Evolutionary conservation across 2,888 invertebrate species (phyloP).

Genomic region (Merodon equestris): DNA sequence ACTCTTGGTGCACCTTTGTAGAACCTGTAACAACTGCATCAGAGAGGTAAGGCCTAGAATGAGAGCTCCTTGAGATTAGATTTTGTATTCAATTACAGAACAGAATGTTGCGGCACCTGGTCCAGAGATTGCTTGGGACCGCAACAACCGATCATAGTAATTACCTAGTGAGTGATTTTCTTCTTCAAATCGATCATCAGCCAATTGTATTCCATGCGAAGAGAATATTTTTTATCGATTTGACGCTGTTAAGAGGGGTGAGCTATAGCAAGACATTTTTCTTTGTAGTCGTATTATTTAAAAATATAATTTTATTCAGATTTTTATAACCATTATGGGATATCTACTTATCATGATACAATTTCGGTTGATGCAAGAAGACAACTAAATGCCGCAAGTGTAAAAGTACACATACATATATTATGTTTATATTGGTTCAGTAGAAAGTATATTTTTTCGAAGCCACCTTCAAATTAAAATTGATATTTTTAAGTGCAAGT

Average conservation of each 20-base stretch:
- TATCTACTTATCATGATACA: conserved; percentile 45
- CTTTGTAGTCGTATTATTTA: no score
- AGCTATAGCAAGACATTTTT: neutral
- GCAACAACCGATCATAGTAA: conserved; percentile 17
- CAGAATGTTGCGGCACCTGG: neutral
- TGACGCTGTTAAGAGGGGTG: conserved; percentile 17
- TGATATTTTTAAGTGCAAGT: no score
- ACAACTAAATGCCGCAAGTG: neutral
- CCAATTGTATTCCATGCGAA: conserved; percentile 38
- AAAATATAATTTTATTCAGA: conserved; percentile 27
- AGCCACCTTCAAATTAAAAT: no score
- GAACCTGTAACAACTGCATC: conserved; percentile 9
- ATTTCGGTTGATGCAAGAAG: conserved; percentile 33
- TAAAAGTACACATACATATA: no score
- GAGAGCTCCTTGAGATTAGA: neutral
- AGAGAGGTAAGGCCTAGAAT: conserved; percentile 4
- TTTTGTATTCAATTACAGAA: conserved; percentile 3
- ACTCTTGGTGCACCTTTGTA: conserved; percentile 1
- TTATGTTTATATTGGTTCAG: no score
- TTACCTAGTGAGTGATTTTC: conserved; percentile 30
- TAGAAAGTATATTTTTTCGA: no score
- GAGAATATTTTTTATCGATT: conserved; percentile 18
- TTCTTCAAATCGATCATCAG: conserved; percentile 33
- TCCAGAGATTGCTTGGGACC: conserved; percentile 25
- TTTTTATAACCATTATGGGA: conserved; percentile 20